These are phyloP conservation scores for Spinus pinus DNA, from an alignment of 2,797 vertebrate genomes.

Conservation along the genomic window DNA sequence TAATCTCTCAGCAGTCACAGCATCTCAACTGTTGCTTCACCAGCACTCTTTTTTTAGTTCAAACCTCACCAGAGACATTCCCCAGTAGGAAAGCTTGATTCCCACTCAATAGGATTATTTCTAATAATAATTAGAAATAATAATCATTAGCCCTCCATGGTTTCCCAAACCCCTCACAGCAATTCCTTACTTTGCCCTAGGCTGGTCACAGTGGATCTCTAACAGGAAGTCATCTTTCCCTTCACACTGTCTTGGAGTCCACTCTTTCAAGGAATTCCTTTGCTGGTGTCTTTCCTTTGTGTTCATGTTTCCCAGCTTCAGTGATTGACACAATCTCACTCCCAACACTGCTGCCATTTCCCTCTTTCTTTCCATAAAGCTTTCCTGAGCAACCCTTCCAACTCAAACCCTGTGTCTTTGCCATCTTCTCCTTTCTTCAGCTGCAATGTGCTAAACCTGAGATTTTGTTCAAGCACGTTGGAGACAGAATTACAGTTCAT, in stretches of 20 bases:
- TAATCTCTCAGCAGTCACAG: neutral
- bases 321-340: neutral
- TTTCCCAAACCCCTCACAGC: neutral
- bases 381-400: neutral
- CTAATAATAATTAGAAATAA: neutral
- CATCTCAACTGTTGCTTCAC: neutral
- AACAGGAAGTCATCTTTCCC: neutral
- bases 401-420: neutral
- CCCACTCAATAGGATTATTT: neutral
- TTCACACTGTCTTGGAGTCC: neutral
- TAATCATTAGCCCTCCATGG: no score
- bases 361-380: neutral
- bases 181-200: neutral
- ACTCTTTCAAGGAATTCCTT: neutral
- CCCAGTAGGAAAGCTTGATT: neutral
- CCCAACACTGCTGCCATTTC: neutral
- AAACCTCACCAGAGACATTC: neutral
- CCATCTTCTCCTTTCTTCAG: neutral
- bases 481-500: neutral
- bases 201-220: neutral
- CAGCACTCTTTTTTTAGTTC: neutral
- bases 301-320: neutral
- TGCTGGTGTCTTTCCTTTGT: neutral
- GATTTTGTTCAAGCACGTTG: neutral
- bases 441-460: accelerated